A percentile compares a stretch with the other conserved stretches of the same genome.
Evolutionary conservation across 1,140 invertebrate genomes (phyloP).

Genomic region (Phenacoccus solenopsis): DNA sequence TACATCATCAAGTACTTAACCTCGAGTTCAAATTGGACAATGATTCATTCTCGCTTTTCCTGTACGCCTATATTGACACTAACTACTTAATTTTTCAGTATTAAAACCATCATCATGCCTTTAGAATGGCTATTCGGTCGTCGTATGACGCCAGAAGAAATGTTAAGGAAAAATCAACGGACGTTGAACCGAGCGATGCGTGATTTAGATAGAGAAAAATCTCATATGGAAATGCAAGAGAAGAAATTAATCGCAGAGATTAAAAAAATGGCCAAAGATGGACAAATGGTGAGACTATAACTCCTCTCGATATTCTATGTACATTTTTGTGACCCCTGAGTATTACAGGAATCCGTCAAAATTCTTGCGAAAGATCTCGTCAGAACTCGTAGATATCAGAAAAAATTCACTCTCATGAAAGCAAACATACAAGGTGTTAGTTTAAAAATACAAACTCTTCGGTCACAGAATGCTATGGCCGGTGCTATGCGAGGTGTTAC

Average conservation of each 20-base stretch:
- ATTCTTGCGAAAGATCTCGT: constrained; percentile 99
- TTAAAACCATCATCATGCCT: constrained; percentile 19
- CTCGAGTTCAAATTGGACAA: too few relatives aligned
- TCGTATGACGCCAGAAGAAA: constrained; percentile 90
- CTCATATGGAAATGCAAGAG: constrained; percentile 96
- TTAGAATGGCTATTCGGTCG: constrained; percentile 97
- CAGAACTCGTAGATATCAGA: constrained; percentile 84
- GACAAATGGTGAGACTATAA: constrained; percentile 76
- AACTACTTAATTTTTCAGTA: neutral
- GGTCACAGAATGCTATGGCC: constrained; percentile 98
- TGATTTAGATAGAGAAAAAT: constrained; percentile 85
- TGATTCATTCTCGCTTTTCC: neutral
- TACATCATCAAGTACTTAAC: too few relatives aligned
- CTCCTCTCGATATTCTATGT: neutral
- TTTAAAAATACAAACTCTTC: constrained; percentile 93
- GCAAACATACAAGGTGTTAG: constrained; percentile 99
- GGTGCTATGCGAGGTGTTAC: constrained; percentile 99
- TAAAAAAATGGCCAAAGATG: constrained; percentile 97
- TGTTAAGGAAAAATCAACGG: constrained; percentile 95
- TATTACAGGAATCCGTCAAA: constrained; percentile 92
- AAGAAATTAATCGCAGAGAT: constrained; percentile 98
- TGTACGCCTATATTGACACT: neutral
- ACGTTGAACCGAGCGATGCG: constrained; percentile 98
- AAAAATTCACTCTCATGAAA: constrained; percentile 99
- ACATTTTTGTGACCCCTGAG: neutral